These are phyloP conservation scores for Benitochromis conjunctus DNA, from an alignment of 2,113 vertebrate genomes.

Conservation along the genomic window DNA sequence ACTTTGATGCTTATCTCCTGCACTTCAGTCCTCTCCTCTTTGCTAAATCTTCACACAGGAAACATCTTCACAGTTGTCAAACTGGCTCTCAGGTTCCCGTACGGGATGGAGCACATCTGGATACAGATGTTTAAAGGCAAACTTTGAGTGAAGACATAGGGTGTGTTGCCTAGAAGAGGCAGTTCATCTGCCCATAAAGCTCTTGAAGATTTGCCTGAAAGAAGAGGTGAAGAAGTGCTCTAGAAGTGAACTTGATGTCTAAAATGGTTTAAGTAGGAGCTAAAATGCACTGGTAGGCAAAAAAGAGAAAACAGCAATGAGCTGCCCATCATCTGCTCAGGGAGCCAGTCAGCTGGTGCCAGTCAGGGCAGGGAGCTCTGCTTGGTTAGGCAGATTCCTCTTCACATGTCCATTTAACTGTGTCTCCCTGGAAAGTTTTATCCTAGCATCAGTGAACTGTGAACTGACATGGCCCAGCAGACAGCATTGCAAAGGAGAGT, in stretches of 20 bases:
- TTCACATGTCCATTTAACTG: background rate
- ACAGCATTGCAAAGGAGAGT: background rate
- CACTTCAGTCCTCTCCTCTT: background rate
- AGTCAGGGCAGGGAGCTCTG: background rate
- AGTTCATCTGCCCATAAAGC: background rate
- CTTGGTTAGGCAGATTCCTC: background rate
- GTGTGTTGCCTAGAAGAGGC: background rate
- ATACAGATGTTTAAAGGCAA: background rate
- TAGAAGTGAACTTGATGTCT: background rate
- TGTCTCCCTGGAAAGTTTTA: background rate
- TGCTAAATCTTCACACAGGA: background rate
- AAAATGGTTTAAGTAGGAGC: background rate
- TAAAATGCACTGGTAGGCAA: background rate
- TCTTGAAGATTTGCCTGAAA: background rate
- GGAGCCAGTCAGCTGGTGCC: background rate
- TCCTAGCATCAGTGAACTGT: background rate
- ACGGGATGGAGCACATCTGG: background rate
- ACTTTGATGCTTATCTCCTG: background rate
- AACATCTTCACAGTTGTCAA: background rate
- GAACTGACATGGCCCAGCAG: background rate
- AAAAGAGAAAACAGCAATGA: background rate
- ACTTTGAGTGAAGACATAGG: background rate
- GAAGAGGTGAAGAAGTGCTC: background rate
- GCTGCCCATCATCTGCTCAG: conserved; percentile 12
- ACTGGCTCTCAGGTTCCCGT: background rate